These are phyloP conservation scores for Oreochromis aureus DNA, from an alignment of 2,113 vertebrate species.

Conservation along the genomic window DNA sequence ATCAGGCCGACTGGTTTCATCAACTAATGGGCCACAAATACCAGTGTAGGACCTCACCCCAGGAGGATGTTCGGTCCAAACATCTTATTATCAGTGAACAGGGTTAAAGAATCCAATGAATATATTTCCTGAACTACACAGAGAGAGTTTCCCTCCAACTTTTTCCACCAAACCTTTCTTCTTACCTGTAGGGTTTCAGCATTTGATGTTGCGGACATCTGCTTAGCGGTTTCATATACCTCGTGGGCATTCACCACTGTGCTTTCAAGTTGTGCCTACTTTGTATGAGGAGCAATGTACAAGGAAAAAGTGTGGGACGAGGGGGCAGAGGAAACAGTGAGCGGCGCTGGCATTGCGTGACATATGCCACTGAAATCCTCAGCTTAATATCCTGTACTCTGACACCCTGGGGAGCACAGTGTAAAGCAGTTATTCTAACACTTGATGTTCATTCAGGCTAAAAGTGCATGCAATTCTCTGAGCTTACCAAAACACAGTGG, in stretches of 20 bases:
- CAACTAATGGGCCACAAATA: conserved; percentile 9
- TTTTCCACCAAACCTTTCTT: neutral
- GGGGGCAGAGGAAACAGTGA: neutral
- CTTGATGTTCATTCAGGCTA: conserved; percentile 23
- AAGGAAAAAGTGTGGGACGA: neutral
- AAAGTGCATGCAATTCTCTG: conserved; percentile 11
- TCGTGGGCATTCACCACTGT: conserved; percentile 7
- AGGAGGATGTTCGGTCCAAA: neutral
- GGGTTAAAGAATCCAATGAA: neutral
- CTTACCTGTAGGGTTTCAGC: neutral
- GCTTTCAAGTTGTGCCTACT: neutral
- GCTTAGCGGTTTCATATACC: neutral
- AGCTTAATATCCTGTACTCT: conserved; percentile 3
- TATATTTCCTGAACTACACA: neutral
- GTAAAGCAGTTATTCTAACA: conserved; percentile 25
- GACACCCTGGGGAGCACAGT: conserved; percentile 11
- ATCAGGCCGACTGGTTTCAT: conserved; percentile 23
- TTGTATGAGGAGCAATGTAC: neutral
- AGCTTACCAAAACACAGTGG: neutral
- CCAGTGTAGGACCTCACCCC: neutral
- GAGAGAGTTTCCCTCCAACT: neutral
- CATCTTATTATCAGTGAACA: neutral
- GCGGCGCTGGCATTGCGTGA: neutral
- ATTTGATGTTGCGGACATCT: neutral
- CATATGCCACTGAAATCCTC: neutral